Evolutionary conservation across 2,888 invertebrate genomes (phyloP), one percentile per base, ranked within the genome.

Genomic region (Scaptomyza cyrtandrae): DNA sequence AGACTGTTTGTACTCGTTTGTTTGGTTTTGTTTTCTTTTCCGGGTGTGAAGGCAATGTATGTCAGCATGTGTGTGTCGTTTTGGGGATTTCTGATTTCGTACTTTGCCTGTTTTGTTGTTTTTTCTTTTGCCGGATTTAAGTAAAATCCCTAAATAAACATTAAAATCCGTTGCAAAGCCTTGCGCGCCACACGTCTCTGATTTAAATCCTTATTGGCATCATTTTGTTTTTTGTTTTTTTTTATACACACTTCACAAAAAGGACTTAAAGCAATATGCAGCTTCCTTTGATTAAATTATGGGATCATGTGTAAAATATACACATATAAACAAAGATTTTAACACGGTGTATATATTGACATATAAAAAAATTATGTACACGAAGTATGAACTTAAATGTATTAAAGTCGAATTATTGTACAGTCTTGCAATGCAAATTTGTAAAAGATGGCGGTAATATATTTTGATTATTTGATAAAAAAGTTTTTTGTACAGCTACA

Each of bases 131-230:
- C 16, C 50, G 66, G 64, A 72, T 57, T 65, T 57, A 16, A 49
- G 66, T 46, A 60, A 77, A 87, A 60, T 74, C 82, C 82, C 74
- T 73, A 65, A 70, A 70, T 76, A 83, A 87, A 85, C 79, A 83
- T 73, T 71, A 60, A 85, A 87, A 74, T 71, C 66, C 75, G 62
- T 24, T 50, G 59, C 56, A 71, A 71, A 74, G 67, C 46, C 52
- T 48, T 49, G 66, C 46, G 64, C 49, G 64, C 50, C 58, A 66
- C 73, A 63, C 54, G 54, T 57, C 67, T 63, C 80, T 72, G 75
- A 84, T 79, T 74, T 70, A 81, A 76, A 81, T 60, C 61, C 62
- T 66, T 58, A 66, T 66, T 74, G 59, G 50, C 62, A 49, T n/a
- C 61, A 52, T 58, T 60, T 74, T 53, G 55, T 49, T 61, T 46